Conservation (phyloP, 1,140 invertebrate species). For the Neodiprion fabricii region DNA sequence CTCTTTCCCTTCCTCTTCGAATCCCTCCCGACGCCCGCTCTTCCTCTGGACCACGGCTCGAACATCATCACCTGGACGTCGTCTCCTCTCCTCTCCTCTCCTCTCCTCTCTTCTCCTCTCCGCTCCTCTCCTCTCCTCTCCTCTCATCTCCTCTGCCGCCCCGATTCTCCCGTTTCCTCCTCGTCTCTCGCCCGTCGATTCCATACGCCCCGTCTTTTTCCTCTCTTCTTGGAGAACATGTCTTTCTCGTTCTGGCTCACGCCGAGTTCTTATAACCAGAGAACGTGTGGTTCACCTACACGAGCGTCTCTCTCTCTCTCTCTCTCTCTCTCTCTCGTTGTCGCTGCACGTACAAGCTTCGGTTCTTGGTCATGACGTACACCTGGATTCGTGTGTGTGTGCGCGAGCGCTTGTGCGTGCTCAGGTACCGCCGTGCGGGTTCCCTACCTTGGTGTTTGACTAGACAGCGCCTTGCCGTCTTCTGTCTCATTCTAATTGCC, state of each 20-base stretch:
- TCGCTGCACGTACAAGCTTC: neutral
- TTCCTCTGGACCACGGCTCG: neutral
- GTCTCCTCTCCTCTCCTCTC: constrained; percentile 2
- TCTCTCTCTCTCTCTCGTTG: neutral
- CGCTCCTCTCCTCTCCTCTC: neutral
- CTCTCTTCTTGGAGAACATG: neutral
- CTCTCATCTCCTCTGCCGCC: neutral
- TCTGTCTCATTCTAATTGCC: constrained; percentile 2
- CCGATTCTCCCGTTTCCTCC: neutral
- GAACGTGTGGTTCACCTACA: neutral
- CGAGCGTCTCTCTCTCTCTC: constrained; percentile 1
- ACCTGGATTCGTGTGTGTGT: neutral
- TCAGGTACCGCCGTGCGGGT: neutral
- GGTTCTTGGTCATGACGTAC: neutral
- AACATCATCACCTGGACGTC: constrained; percentile 3
- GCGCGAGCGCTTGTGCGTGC: neutral
- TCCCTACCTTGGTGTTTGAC: neutral
- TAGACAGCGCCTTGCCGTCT: neutral
- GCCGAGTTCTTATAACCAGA: neutral
- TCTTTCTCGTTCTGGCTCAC: neutral
- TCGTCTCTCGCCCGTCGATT: neutral
- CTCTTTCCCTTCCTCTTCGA: constrained; percentile 17
- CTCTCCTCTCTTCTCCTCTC: neutral
- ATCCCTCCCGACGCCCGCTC: neutral
- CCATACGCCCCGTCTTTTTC: neutral